Conservation (phyloP, 2,888 invertebrate genomes). For the Hydraecia micacea region DNA sequence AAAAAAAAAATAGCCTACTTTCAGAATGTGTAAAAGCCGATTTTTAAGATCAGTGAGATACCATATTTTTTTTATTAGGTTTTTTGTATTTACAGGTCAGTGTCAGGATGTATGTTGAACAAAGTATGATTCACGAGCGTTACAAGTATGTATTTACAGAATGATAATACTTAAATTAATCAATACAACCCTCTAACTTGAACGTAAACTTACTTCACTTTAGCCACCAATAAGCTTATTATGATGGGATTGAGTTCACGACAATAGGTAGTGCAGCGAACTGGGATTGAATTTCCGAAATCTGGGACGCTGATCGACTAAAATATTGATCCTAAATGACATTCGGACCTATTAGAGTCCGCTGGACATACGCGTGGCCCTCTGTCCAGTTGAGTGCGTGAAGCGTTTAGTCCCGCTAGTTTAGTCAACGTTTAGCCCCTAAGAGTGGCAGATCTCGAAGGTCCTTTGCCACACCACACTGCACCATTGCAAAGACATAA, state of each 20-base stretch:
- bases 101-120: too few species aligned
- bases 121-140: neutral
- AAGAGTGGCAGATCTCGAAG: constrained; percentile 22
- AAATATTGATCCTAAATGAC: neutral
- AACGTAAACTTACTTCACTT: neutral
- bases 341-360: neutral
- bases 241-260: neutral
- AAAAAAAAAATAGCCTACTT: neutral
- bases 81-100: neutral
- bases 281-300: neutral
- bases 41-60: too few species aligned
- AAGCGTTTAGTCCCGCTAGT: neutral
- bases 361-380: neutral
- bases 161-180: neutral
- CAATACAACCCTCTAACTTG: neutral
- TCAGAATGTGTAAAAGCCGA: neutral
- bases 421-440: neutral
- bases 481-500: constrained; percentile 14
- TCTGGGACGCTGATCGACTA: neutral
- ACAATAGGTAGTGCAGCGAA: neutral
- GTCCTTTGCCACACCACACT: constrained; percentile 42
- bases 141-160: neutral
- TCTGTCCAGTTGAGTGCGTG: too few species aligned
- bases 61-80: neutral
- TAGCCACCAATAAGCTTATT: neutral